Percentiles rank a stretch among this genome's conserved stretches.
Conservation (phyloP, 2,797 vertebrate species). For the Phylloscopus collybita region DNA sequence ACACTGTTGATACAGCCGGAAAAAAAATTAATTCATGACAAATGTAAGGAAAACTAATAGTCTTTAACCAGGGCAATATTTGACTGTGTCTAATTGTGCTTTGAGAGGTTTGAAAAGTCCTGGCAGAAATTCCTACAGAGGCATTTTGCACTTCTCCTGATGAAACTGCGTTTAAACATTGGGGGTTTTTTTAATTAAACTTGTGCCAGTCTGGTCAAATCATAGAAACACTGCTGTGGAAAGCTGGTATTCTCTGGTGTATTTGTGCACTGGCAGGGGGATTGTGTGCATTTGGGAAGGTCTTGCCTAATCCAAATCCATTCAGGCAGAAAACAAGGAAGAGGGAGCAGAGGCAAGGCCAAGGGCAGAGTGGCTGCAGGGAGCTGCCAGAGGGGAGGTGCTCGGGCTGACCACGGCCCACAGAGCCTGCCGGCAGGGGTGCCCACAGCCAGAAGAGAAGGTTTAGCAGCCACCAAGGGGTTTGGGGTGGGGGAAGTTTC, state of each 20-base stretch:
- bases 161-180: slow-evolving; percentile 37
- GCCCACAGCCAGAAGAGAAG: too few species aligned
- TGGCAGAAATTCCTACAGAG: neutral
- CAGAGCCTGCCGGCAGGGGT: neutral
- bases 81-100: slow-evolving; percentile 76
- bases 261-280: neutral
- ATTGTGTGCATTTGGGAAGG: neutral
- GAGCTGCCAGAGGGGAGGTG: rapidly evolving
- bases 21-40: slow-evolving; percentile 74
- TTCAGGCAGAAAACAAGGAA: neutral
- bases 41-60: slow-evolving; percentile 76
- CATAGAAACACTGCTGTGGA: neutral
- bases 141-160: slow-evolving; percentile 9
- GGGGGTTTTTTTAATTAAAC: neutral
- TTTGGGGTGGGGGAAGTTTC: too few species aligned
- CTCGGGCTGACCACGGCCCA: rapidly evolving
- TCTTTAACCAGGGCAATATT: slow-evolving; percentile 76
- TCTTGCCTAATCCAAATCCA: neutral
- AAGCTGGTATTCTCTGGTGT: neutral
- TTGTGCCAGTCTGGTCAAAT: neutral
- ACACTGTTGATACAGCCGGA: slow-evolving; percentile 69
- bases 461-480: neutral
- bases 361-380: rapidly evolving
- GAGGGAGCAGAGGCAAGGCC: neutral
- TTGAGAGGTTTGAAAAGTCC: slow-evolving; percentile 3